Base-by-base conservation (phyloP, 2,888 invertebrate species). In the Drymonia ruficornis region DNA sequence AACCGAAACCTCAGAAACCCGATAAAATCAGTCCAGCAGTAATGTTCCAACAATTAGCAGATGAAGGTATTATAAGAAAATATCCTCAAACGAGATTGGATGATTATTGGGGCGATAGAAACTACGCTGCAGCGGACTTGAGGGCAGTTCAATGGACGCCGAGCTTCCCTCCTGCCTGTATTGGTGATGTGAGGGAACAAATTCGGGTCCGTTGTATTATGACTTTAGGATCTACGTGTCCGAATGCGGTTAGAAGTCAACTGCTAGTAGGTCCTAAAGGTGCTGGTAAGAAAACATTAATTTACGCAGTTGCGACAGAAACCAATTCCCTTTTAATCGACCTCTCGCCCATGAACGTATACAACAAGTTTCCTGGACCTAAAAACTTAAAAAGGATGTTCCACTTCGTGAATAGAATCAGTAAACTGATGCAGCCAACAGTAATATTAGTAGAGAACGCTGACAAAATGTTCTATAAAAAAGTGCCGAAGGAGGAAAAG, bases 271-370 rank as follows among this genome's bases (percentile, higher is more conserved):
- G 97, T 0, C 95, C 96, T 0, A 89, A 94, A 49, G 93, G 94
- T 29, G 91, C 94, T 36, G 97, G 97, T 0, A 97, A 97, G 83
- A 94, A 93, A 72, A 93, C 95, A 59, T 83, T 97, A 51, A 94
- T 95, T 0, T 94, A 96, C 69, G 96, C 96, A 0, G 91, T 97
- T 29, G 97, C 96, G 63, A 94, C 94, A 1, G 96, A 96, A 85
- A 94, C 96, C 0, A 95, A 95, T 49, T 95, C 97, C 5, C 94
- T 96, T 43, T 81, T 97, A 13, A 95, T 97, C 76, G 97, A 97
- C 73, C 84, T 97, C 13, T 95, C 96, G 0, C 95, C 97, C 0
- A 85, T 93, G 45, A 94, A 95, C 64, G 87, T 96, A 7, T 94
- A 93, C 15, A 94, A 95, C 47, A 95, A 96, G 83, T 97, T 96